Base-by-base conservation (phyloP, 2,113 vertebrate species). In the Istiophorus platypterus region DNA sequence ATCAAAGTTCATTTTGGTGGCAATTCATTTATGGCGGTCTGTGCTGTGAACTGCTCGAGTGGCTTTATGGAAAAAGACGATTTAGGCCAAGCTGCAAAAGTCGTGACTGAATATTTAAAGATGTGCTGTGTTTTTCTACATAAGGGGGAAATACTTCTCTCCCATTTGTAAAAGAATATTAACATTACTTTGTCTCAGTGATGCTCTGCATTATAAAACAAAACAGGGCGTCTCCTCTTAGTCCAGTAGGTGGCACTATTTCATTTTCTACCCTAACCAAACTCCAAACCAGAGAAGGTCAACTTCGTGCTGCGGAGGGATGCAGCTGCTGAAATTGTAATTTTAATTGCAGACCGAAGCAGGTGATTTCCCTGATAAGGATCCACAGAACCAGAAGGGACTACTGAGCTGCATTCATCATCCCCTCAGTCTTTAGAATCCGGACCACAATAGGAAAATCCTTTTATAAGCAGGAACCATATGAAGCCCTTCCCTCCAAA, bases 181-280 rank as follows among this genome's bases (percentile, higher is more conserved):
- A 37, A 14, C 17, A 8, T 37, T 39, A 31, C 22, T 61, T 20
- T 26, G 13, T 47, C 5, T 54, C 14, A n/a, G 1, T 24, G 54
- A 31, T 63, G 7, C 31, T 22, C 12, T 15, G 17, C 14, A 14
- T 31, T 49, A 45, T 24, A 1, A 39, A 61, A 27, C 14, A 51
- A 39, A 39, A 47, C 27, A 39, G 67, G 31, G 15, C 0, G 0
- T 41, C 52, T 45, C 7, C 1, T 41, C 3, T 24, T 59, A 4
- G 18, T 26, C 85, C 91, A 84, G 56, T n/a, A 89, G 88, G 59
- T 54, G 90, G 88, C 85, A 29, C 47, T 37, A 0, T 49, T 82
- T 51, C 5, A 56, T 75, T 31, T 45, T 7, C 52, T 76, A 58
- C 10, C 7, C 14, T 10, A 59, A 54, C 4, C 2, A 18, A 47